phyloP scores from a whole-genome alignment of 2,797 vertebrate species.

The Xenentodon cancila region DNA sequence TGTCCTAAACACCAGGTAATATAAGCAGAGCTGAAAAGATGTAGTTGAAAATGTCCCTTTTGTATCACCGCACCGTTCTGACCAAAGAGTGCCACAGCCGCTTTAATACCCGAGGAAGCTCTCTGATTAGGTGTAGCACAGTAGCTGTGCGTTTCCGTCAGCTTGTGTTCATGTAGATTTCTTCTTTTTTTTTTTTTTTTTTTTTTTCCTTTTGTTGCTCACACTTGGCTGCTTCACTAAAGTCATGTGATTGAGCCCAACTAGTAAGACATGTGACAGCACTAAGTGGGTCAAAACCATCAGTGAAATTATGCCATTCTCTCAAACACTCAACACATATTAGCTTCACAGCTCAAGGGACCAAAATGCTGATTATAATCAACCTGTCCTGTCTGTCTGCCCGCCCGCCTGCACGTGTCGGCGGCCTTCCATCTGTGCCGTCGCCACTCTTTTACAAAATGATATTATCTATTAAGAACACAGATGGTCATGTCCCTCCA shows the following conservation, averaged over 20 bases:
- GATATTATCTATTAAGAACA: slow-evolving; percentile 54
- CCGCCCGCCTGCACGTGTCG: slow-evolving; percentile 15
- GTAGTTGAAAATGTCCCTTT: too few relatives aligned
- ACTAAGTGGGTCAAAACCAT: slow-evolving; percentile 75
- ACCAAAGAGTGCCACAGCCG: too few relatives aligned
- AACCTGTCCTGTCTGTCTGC: slow-evolving; percentile 23
- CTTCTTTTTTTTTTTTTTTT: not conserved
- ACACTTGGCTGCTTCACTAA: slow-evolving; percentile 30
- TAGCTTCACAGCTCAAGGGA: slow-evolving; percentile 54
- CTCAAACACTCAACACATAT: slow-evolving; percentile 10
- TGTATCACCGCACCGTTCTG: too few relatives aligned
- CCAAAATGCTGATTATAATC: slow-evolving; percentile 53
- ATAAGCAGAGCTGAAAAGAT: too few relatives aligned
- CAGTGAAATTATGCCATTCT: slow-evolving; percentile 64
- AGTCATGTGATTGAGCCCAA: slow-evolving; percentile 54
- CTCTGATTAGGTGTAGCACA: too few relatives aligned
- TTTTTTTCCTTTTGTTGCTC: slow-evolving; percentile 33
- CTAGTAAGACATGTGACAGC: slow-evolving; percentile 58
- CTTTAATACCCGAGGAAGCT: too few relatives aligned
- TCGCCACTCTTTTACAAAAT: slow-evolving; percentile 24
- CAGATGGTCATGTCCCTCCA: slow-evolving; percentile 58
- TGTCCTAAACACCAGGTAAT: too few relatives aligned
- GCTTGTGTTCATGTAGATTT: slow-evolving; percentile 5
- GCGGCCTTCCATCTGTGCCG: slow-evolving; percentile 35
- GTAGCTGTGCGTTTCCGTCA: slow-evolving; percentile 44